Base-by-base conservation (phyloP, 1,140 invertebrate species). In the Triops longicaudatus region DNA sequence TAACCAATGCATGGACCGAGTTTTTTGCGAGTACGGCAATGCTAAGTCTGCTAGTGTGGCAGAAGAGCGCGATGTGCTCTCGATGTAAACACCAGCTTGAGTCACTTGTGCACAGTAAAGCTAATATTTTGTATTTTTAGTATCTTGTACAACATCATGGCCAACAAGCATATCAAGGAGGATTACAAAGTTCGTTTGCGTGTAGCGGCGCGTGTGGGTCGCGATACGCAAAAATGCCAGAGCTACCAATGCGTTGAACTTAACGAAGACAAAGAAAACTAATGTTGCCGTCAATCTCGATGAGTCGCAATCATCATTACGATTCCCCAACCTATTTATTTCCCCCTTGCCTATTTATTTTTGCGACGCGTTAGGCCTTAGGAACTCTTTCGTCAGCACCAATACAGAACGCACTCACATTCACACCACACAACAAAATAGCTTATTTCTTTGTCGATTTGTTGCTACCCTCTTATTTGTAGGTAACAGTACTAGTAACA, bases 1-100 rank as follows among this genome's bases (percentile, higher is more conserved):
- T 37, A 82, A 81, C 76, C 79, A 80, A 74, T 83, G 83, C 74
- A 79, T 85, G 73, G 82, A 84, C 78, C 79, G 82, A 1, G 80
- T 84, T 0, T 81, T 81, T 7, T 82, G 86, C 78, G 84, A 86
- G 77, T 81, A 82, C 75, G 83, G 83, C 74, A 83, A 86, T 77
- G 83, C 82, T 17, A 82, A 85, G 78, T 80, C 84, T 81, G 84
- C 82, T 75, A 82, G 82, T 80, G 73, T 73, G 72, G 78, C 81
- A 75, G 78, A 81, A 1, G 76, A 83, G 75, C 79, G 79, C 26
- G 78, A 80, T 14, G 81, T 81, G 71, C 79, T 83, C 27, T 81
- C 81, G 28, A 78, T 84, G 83, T 83, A 78, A 63, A 26, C 17
- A n/a, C 22, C 17, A 10, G 4, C 28, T 42, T 74, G 28, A 31